Conservation (phyloP, 2,797 vertebrate species). For the Sternarchorhynchus goeldii region DNA sequence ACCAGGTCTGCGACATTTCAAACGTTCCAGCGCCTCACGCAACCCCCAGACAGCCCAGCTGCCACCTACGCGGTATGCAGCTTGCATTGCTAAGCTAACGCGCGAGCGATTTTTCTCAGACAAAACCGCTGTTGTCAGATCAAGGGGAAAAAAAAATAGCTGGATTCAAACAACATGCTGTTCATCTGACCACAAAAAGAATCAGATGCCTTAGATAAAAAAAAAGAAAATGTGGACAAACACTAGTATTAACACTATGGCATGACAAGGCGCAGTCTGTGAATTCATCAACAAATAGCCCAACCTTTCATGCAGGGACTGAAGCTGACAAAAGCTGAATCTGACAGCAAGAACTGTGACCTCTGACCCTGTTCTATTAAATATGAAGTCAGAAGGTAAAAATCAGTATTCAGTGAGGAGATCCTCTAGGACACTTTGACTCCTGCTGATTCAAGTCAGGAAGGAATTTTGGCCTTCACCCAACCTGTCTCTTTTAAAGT, state of each 20-base stretch:
- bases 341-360: neutral
- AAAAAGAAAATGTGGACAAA: conserved; percentile 26
- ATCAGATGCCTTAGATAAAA: conserved; percentile 27
- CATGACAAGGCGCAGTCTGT: neutral
- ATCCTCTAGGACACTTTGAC: neutral
- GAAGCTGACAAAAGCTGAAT: neutral
- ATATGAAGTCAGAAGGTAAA: too few species aligned
- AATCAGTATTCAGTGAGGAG: neutral
- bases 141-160: conserved; percentile 20
- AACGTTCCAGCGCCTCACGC: conserved; percentile 13
- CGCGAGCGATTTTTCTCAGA: conserved; percentile 7
- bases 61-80: conserved; percentile 13
- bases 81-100: conserved; percentile 20
- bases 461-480: neutral
- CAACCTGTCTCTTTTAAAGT: neutral
- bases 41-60: neutral
- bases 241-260: conserved; percentile 11
- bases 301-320: neutral
- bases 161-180: conserved; percentile 1
- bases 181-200: conserved; percentile 37
- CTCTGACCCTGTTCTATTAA: neutral
- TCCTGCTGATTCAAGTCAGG: neutral
- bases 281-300: conserved; percentile 10
- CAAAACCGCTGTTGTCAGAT: conserved; percentile 41
- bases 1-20: conserved; percentile 21